Percentiles rank a stretch among this genome's conserved stretches.
phyloP scores from a whole-genome alignment of 2,113 vertebrate species.

The Otus sunia region DNA sequence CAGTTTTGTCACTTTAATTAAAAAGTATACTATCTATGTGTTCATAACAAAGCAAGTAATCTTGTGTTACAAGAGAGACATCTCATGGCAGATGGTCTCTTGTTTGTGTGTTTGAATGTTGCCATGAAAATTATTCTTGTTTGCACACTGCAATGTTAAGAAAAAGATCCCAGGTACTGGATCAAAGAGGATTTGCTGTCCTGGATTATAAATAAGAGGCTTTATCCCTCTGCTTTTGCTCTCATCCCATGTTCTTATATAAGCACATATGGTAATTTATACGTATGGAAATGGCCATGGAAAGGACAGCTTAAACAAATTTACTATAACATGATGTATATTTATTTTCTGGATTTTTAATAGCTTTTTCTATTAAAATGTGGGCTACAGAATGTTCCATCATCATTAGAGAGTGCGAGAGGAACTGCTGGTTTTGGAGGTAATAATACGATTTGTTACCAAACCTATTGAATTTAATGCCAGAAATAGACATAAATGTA shows the following conservation, averaged over 20 bases:
- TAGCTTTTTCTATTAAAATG: background rate
- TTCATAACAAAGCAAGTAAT: background rate
- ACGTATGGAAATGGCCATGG: background rate
- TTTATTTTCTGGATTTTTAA: constrained; percentile 32
- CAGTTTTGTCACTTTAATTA: background rate
- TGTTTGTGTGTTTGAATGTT: constrained; percentile 31
- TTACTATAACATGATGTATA: background rate
- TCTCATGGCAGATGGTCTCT: constrained; percentile 41
- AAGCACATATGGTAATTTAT: constrained; percentile 17
- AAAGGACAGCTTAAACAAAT: background rate
- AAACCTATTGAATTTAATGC: background rate
- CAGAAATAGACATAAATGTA: background rate
- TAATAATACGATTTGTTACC: constrained; percentile 42
- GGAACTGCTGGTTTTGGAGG: background rate
- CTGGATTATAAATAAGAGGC: constrained; percentile 62
- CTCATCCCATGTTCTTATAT: constrained; percentile 36
- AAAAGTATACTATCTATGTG: background rate
- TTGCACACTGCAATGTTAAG: constrained; percentile 21
- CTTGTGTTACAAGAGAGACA: background rate
- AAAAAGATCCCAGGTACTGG: constrained; percentile 50
- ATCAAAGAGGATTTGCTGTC: constrained; percentile 62
- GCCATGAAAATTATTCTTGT: constrained; percentile 48
- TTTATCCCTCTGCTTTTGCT: constrained; percentile 30
- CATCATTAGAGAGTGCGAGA: background rate
- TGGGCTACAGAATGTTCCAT: background rate